A percentile compares a stretch with the other conserved stretches of the same genome.
Conservation (phyloP, 23 tunicate genomes). For the Halocynthia aurantium region DNA sequence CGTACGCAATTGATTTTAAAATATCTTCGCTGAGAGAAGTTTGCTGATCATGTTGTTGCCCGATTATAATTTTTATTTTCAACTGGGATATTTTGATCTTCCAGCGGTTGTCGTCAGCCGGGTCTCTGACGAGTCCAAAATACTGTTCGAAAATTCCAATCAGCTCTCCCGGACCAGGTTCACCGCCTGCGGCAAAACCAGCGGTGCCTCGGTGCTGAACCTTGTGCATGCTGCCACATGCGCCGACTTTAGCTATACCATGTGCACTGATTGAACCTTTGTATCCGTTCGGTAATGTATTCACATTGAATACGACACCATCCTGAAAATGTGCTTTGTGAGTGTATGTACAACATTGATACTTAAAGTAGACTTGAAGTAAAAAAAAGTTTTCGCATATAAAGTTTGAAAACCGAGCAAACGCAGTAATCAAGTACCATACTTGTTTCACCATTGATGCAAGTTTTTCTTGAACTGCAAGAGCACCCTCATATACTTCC, state of each 20-base stretch:
- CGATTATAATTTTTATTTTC: slow-evolving; percentile 1
- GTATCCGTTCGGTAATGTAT: slow-evolving; percentile 46
- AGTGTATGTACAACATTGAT: too few species aligned
- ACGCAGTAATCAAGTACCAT: neutral
- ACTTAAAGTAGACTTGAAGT: too few species aligned
- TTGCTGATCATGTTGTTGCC: neutral
- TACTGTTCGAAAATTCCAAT: slow-evolving; percentile 33
- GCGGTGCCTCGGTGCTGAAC: neutral
- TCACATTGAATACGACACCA: slow-evolving; percentile 33
- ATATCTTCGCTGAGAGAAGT: slow-evolving; percentile 14
- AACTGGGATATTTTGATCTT: slow-evolving; percentile 28
- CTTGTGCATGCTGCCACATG: slow-evolving; percentile 46
- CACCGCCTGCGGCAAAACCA: neutral
- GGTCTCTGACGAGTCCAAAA: slow-evolving; percentile 31
- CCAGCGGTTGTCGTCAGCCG: slow-evolving; percentile 21
- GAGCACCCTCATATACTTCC: slow-evolving; percentile 11
- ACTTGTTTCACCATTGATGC: slow-evolving; percentile 24
- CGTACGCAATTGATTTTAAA: neutral
- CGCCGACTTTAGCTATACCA: slow-evolving; percentile 58
- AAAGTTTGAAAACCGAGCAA: neutral
- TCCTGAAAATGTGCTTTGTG: neutral
- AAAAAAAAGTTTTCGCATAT: neutral
- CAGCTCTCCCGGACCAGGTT: neutral
- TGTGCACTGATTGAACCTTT: slow-evolving; percentile 33
- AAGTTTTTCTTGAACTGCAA: slow-evolving; percentile 15